Base-by-base conservation (phyloP, 2,888 invertebrate species). In the Paralinhomoeus sp. region DNA sequence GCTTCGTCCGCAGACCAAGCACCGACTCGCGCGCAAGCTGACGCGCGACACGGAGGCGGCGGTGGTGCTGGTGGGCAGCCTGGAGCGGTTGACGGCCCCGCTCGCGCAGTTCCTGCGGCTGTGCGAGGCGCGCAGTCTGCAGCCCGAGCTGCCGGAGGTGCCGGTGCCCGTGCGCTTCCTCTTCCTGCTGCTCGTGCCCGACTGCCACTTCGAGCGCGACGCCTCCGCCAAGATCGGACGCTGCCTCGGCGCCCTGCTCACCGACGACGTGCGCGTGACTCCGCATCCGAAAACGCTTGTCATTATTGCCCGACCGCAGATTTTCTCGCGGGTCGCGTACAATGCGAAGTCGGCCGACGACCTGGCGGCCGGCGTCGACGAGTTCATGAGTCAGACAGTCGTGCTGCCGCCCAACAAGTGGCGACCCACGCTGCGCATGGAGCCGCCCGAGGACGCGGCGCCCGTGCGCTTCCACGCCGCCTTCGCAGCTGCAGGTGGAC, bases 101-200 rank as follows among this genome's bases (percentile, higher is more conserved):
- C 34, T 56, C 15, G 44, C 49, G 37, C 51, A 51, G 24, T 58
- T 58, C 43, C 48, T 58, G 18, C 52, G 60, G 15, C 52, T 62
- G 3, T 47, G 46, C 27, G 47, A 53, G 21, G 50, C 55, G n/a
- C 49, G 38, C 5, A 12, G 22, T 23, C 18, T 45, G 31, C 45
- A 45, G 31, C 45, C 45, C 3, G 41, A 41, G 33, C 41, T 45
- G 15, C 45, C 51, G 34, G 47, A 51, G 36, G 49, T 65, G 24
- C 62, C 64, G 17, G 52, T 64, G 7, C 63, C 65, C 5, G 61
- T 62, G 15, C 50, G 60, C 27, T 66, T 66, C 51, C 49, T 66
- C 34, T 64, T 62, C 52, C 48, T 64, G 34, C 49, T 63, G 24
- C 50, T 64, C 23, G 62, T 58, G n/a, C 62, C 64, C 15, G 40